A percentile compares a stretch with the other conserved stretches of the same genome.
These are phyloP conservation scores for Tympanoctomys barrerae DNA, from an alignment of 2,797 vertebrate species.

Conservation along the genomic window DNA sequence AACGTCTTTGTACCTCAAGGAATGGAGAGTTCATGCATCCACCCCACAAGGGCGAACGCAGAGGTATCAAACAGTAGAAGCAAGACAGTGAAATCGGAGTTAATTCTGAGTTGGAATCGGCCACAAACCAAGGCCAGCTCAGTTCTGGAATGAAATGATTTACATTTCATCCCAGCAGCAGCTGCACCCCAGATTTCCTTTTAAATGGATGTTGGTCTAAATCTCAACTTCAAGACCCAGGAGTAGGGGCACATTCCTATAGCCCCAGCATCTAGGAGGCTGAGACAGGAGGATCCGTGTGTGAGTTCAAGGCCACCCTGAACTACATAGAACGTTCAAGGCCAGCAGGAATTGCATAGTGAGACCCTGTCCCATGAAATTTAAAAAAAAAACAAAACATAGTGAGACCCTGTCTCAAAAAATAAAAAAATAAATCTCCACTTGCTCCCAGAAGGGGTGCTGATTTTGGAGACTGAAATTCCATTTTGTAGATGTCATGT, in stretches of 20 bases:
- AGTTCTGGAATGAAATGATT: constrained; percentile 19
- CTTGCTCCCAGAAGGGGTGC: neutral
- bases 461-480: neutral
- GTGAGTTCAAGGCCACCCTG: neutral
- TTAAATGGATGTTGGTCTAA: neutral
- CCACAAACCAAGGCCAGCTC: neutral
- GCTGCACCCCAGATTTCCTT: neutral
- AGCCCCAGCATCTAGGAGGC: neutral
- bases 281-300: neutral
- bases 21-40: neutral
- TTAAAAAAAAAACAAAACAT: neutral
- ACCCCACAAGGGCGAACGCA: neutral
- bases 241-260: neutral
- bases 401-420: neutral
- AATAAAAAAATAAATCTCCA: neutral
- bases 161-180: neutral
- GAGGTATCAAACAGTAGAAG: neutral
- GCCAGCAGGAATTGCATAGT: neutral
- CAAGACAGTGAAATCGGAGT: neutral
- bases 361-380: neutral
- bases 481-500: neutral
- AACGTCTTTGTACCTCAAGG: neutral
- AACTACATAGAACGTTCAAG: neutral
- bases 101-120: neutral
- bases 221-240: constrained; percentile 23